Conservation (phyloP, 2,113 vertebrate species). For the Mormyrus lacerda region DNA sequence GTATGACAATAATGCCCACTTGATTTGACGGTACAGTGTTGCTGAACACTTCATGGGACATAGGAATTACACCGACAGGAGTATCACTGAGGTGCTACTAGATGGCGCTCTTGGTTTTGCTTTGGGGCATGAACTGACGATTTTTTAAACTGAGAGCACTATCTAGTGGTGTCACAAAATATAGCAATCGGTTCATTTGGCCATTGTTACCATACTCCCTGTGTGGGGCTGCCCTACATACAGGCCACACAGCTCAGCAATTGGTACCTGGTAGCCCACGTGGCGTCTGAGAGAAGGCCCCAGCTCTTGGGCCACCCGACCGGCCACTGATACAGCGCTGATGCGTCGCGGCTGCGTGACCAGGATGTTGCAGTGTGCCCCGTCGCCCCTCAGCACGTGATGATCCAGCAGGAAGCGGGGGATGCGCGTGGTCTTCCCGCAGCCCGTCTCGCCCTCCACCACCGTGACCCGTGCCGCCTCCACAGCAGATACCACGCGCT, state of each 20-base stretch:
- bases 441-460: constrained; percentile 88
- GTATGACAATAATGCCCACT: no score
- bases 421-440: constrained; percentile 90
- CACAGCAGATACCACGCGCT: constrained; percentile 71
- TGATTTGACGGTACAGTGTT: background rate
- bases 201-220: background rate
- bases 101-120: no score
- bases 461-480: constrained; percentile 77
- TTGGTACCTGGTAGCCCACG: constrained; percentile 78
- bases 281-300: constrained; percentile 72
- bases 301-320: constrained; percentile 84
- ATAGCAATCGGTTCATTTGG: background rate
- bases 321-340: constrained; percentile 88
- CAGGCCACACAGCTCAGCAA: background rate
- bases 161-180: background rate
- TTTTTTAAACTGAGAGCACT: background rate
- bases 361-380: constrained; percentile 80
- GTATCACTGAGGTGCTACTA: background rate
- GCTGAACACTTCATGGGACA: background rate
- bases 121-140: no score
- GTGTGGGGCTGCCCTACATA: background rate
- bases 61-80: background rate
- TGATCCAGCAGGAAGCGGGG: constrained; percentile 87
- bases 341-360: constrained; percentile 91
- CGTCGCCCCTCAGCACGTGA: constrained; percentile 61